Conservation (phyloP, 2,113 vertebrate species). For the Phrynosoma platyrhinos region DNA sequence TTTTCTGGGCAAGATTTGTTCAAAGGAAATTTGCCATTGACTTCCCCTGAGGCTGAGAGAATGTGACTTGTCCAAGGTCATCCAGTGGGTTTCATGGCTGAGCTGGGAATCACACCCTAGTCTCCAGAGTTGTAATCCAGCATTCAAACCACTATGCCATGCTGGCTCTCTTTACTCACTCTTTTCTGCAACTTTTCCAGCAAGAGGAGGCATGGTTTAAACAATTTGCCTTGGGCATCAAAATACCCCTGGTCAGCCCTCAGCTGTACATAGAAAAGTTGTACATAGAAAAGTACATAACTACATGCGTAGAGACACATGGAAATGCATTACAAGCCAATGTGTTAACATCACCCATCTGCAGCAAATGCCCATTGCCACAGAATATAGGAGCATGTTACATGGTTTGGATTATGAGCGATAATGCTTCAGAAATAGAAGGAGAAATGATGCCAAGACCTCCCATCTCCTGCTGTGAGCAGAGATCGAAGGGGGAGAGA, state of each 20-base stretch:
- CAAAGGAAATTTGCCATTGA: too few species aligned
- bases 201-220: not conserved
- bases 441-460: not conserved
- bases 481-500: not conserved
- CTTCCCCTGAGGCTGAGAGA: too few species aligned
- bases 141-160: too few species aligned
- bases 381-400: conserved; percentile 8
- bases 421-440: conserved; percentile 7
- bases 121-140: too few species aligned
- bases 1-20: too few species aligned
- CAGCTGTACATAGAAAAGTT: not conserved
- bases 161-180: too few species aligned
- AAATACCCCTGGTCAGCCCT: not conserved
- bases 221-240: not conserved
- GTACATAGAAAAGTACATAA: too few species aligned
- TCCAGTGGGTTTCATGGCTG: too few species aligned
- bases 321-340: not conserved
- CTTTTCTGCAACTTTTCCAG: too few species aligned
- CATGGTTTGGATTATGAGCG: not conserved
- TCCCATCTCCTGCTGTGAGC: conserved; percentile 11
- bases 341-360: not conserved
- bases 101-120: too few species aligned
- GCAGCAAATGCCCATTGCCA: not conserved
- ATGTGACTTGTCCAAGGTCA: too few species aligned
- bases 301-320: not conserved